Evolutionary conservation across 2,888 invertebrate genomes (phyloP).

Genomic region (Aspidiotus rigidus): DNA sequence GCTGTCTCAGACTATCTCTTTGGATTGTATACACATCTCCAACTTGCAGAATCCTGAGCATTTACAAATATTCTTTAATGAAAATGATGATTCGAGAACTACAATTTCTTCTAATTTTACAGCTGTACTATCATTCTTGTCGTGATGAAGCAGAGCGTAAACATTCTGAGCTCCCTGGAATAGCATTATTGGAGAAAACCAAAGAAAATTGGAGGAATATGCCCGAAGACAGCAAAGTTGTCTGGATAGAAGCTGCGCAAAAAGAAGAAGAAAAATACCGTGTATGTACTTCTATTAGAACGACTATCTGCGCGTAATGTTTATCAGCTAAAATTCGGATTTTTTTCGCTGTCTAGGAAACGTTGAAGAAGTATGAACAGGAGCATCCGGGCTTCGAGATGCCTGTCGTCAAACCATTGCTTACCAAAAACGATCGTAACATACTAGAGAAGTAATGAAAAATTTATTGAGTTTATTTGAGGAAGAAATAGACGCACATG

Average conservation of each 20-base stretch:
- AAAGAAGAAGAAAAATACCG: conserved; percentile 30
- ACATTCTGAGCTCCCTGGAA: not conserved
- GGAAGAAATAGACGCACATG: too few relatives aligned
- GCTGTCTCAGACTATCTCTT: too few relatives aligned
- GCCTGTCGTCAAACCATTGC: conserved; percentile 30
- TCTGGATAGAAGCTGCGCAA: conserved; percentile 34
- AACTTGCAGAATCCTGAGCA: too few relatives aligned
- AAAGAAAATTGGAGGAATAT: conserved; percentile 34
- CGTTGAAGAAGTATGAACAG: conserved; percentile 31
- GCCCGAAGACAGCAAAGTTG: conserved; percentile 34
- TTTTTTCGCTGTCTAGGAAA: conserved; percentile 6
- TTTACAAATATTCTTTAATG: not conserved
- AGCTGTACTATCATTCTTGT: not conserved
- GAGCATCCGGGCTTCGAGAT: conserved; percentile 34
- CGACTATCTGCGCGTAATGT: not conserved
- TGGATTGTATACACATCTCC: too few relatives aligned
- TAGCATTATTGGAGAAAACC: conserved; percentile 5
- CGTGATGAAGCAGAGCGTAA: conserved; percentile 1
- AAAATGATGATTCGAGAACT: not conserved
- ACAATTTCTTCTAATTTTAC: not conserved
- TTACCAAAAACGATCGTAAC: conserved; percentile 34
- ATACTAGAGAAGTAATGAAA: conserved; percentile 29
- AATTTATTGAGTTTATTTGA: not conserved
- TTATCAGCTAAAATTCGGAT: not conserved
- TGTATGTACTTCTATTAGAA: not conserved